Conservation (phyloP, 1,140 invertebrate genomes). For the Zaprionus taronus region DNA sequence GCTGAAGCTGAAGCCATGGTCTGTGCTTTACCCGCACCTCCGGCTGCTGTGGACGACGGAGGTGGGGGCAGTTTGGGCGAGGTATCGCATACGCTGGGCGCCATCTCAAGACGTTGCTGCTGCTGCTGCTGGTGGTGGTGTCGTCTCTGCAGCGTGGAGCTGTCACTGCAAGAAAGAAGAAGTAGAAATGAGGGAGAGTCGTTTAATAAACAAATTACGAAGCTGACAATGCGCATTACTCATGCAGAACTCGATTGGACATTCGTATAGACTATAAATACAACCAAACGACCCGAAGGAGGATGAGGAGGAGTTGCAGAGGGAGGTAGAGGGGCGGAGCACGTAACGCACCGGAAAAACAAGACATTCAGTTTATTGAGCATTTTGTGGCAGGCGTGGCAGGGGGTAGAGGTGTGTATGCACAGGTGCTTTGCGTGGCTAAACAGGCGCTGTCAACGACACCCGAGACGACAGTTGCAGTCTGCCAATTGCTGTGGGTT, state of each 20-base stretch:
- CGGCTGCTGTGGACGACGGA: slow-evolving; percentile 4
- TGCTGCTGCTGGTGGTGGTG: slow-evolving; percentile 31
- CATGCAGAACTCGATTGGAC: slow-evolving; percentile 67
- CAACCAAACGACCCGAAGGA: slow-evolving; percentile 1
- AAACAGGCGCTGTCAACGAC: slow-evolving; percentile 40
- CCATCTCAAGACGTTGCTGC: slow-evolving; percentile 55
- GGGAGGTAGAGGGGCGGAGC: slow-evolving; percentile 11
- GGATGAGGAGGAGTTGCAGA: background rate
- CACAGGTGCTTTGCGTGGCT: background rate
- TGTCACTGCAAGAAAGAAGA: slow-evolving; percentile 58
- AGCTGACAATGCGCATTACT: slow-evolving; percentile 42
- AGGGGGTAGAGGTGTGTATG: no score
- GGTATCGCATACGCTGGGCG: slow-evolving; percentile 77
- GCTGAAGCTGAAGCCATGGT: background rate
- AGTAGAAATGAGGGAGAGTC: slow-evolving; percentile 43
- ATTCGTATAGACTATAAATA: slow-evolving; percentile 38
- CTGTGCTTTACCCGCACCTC: background rate
- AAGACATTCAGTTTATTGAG: slow-evolving; percentile 75
- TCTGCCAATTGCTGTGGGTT: slow-evolving; percentile 19
- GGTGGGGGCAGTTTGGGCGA: slow-evolving; percentile 55
- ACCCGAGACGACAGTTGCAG: slow-evolving; percentile 12
- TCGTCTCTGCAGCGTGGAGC: slow-evolving; percentile 64
- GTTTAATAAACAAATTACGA: slow-evolving; percentile 61
- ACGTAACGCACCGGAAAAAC: slow-evolving; percentile 79
- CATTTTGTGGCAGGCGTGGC: slow-evolving; percentile 46